A percentile compares a stretch with the other conserved stretches of the same genome.
Evolutionary conservation across 2,888 invertebrate genomes (phyloP).

Genomic region (Macrophya annulata): DNA sequence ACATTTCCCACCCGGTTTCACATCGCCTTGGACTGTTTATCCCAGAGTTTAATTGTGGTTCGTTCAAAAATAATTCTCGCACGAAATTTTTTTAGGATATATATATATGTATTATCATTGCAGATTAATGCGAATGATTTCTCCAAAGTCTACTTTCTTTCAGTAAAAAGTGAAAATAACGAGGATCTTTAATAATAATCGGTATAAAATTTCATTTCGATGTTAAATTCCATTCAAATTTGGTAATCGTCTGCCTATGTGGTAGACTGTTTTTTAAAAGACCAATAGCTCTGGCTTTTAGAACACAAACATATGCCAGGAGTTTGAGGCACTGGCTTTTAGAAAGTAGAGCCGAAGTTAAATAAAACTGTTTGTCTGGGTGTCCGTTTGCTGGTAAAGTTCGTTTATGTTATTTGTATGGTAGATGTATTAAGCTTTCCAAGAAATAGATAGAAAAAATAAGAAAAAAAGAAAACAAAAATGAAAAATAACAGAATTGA

Average conservation of each 20-base stretch:
- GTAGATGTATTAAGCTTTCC: neutral
- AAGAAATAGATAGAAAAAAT: neutral
- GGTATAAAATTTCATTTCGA: neutral
- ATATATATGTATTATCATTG: too few species aligned
- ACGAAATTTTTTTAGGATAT: too few species aligned
- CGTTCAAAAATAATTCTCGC: neutral
- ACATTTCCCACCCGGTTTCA: neutral
- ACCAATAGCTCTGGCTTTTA: constrained; percentile 18
- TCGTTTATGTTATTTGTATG: neutral
- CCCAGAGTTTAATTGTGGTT: neutral
- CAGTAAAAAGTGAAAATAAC: constrained; percentile 4
- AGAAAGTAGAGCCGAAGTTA: constrained; percentile 45
- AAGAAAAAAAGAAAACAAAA: neutral
- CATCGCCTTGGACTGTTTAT: neutral
- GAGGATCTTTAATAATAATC: neutral
- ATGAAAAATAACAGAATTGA: neutral
- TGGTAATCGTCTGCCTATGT: too few species aligned
- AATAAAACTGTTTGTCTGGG: constrained; percentile 37
- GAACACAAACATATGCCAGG: constrained; percentile 2
- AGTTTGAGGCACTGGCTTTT: constrained; percentile 43
- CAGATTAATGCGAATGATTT: too few species aligned
- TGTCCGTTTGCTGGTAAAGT: neutral
- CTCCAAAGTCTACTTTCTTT: neutral
- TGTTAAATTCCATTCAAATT: neutral
- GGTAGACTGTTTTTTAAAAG: constrained; percentile 14